A percentile compares a stretch with the other conserved stretches of the same genome.
Evolutionary conservation across 1,140 invertebrate genomes (phyloP).

Genomic region (Drosophila tropicalis): DNA sequence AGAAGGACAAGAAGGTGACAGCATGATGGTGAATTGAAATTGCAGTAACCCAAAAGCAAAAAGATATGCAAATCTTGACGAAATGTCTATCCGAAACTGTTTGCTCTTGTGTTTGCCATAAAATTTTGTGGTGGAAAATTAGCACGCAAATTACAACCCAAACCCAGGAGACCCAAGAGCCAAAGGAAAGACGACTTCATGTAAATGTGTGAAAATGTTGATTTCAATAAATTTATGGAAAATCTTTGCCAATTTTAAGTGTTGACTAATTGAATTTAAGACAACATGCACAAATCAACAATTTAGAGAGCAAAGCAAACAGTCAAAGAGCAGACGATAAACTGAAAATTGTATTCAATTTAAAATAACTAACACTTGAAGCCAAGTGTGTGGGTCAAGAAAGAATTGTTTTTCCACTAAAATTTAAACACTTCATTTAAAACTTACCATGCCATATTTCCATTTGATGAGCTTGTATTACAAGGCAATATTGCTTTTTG

Average conservation of each 20-base stretch:
- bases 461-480: conserved; percentile 4
- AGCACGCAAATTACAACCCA: conserved; percentile 68
- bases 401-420: background rate
- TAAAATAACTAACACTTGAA: background rate
- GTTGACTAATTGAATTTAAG: conserved; percentile 9
- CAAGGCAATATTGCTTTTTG: background rate
- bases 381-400: background rate
- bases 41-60: conserved; percentile 9
- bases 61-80: conserved; percentile 71
- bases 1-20: background rate
- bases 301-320: conserved; percentile 2
- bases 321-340: background rate
- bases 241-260: conserved; percentile 10
- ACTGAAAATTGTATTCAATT: background rate
- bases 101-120: conserved; percentile 39
- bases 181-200: background rate
- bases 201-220: conserved; percentile 13
- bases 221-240: conserved; percentile 14
- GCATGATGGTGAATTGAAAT: background rate
- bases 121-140: conserved; percentile 62
- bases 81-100: conserved; percentile 53
- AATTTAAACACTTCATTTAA: background rate
- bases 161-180: background rate
- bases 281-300: conserved; percentile 4
- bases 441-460: background rate